A percentile compares a stretch with the other conserved stretches of the same genome.
phyloP scores from a whole-genome alignment of 2,113 vertebrate species.

The Leucopsar rothschildi region DNA sequence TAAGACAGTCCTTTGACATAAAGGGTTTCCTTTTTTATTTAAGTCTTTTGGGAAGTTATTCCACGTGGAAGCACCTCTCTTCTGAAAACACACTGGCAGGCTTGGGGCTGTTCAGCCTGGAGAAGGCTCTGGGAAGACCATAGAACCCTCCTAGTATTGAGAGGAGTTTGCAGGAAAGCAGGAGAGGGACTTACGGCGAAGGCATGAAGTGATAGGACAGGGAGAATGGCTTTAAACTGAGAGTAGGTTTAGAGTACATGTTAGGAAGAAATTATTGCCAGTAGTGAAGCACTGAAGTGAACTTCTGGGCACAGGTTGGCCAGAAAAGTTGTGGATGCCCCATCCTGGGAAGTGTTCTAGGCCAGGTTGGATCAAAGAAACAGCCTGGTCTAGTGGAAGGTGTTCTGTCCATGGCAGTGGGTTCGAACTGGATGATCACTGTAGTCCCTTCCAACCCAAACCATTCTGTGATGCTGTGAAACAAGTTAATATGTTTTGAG shows the following conservation, averaged over 20 bases:
- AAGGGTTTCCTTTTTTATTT: not conserved
- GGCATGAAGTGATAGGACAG: not conserved
- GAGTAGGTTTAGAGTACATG: not conserved
- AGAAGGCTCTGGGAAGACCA: not conserved
- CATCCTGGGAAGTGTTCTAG: not conserved
- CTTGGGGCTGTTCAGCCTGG: not conserved
- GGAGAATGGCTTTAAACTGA: not conserved
- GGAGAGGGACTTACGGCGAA: fast-evolving
- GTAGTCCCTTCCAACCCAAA: not conserved
- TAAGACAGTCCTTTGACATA: not conserved
- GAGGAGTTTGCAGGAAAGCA: not conserved
- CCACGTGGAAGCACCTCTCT: not conserved
- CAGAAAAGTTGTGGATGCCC: not conserved
- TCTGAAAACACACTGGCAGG: not conserved
- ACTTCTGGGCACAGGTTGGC: not conserved
- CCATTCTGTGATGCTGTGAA: not conserved
- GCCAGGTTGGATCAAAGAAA: not conserved
- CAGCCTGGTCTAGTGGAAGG: not conserved
- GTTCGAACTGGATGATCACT: not conserved
- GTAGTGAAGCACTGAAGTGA: too few relatives aligned
- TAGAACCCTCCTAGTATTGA: not conserved
- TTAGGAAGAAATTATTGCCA: not conserved
- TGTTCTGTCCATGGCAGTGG: not conserved
- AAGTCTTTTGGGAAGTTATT: not conserved
- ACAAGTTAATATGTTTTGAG: not conserved